Evolutionary conservation across 1,140 invertebrate genomes (phyloP), one percentile per base, ranked within the genome.

Genomic region (Calephelis virginiensis): DNA sequence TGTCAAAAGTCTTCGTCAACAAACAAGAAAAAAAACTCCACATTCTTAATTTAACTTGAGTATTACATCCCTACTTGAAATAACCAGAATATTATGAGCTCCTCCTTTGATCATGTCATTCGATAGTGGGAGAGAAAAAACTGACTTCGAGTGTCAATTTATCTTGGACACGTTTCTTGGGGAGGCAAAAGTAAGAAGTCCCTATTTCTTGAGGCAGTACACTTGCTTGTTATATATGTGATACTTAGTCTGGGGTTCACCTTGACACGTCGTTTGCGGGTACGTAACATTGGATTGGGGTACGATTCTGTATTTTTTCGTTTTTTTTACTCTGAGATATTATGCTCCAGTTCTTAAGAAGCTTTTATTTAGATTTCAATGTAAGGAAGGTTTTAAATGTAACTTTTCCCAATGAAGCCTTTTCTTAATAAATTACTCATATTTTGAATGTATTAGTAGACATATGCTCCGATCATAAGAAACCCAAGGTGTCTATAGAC

Each of bases 41-140:
- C 86, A 90, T 90, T 90, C 87, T 90, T 90, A 90, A 90, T 90
- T 89, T 90, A 90, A 90, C 87, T 90, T 90, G 86, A 90, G 82
- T 87, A 78, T 88, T 85, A 86, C 85, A 81, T 85, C 83, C 81
- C 85, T 81, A 80, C 78, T 86, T 82, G 75, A 77, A 75, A 66
- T 45, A 64, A 73, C 86, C 74, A 72, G 43, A 66, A 61, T 75
- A 66, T 5, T 1, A 70, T 67, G 79, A 72, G 14, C 79, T 61
- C 5, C 74, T 63, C 53, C 67, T 11, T 68, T 50, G 53, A 71
- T 49, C 67, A 17, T 43, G 10, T 8, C 38, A 5, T 48, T 28
- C 37, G 50, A 28, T n/a, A 46, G 11, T 6, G 28, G 11, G 59
- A 45, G 37, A 45, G 50, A 37, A 56, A 45, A 37, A 13, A 47